Percentiles rank a stretch among this genome's conserved stretches.
phyloP scores from a whole-genome alignment of 1,140 invertebrate species.

The Gonatopus flavifemur region DNA sequence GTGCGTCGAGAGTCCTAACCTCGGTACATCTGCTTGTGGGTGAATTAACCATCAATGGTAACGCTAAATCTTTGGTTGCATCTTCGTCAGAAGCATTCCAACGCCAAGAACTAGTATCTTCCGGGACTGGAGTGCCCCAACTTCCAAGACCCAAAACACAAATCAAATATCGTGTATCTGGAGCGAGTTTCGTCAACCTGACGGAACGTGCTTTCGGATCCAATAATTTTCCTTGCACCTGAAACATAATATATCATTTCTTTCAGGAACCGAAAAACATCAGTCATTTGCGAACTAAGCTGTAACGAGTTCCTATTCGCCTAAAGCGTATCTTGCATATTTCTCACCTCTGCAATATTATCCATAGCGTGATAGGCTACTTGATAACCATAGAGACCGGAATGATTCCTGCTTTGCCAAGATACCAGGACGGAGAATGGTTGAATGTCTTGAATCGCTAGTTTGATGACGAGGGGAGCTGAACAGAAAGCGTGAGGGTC shows the following conservation, averaged over 20 bases:
- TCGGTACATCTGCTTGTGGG: slow-evolving; percentile 75
- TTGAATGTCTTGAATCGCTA: slow-evolving; percentile 85
- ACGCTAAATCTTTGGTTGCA: slow-evolving; percentile 58
- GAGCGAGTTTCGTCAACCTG: slow-evolving; percentile 70
- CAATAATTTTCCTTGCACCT: slow-evolving; percentile 62
- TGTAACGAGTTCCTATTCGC: too few relatives aligned
- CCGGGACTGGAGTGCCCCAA: slow-evolving; percentile 58
- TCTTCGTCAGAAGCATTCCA: slow-evolving; percentile 59
- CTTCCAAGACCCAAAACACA: slow-evolving; percentile 84
- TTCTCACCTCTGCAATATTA: slow-evolving; percentile 59
- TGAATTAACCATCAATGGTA: slow-evolving; percentile 71
- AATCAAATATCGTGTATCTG: slow-evolving; percentile 80
- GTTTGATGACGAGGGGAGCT: slow-evolving; percentile 74
- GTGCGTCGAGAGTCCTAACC: slow-evolving; percentile 73
- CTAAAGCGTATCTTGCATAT: too few relatives aligned
- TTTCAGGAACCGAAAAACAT: too few relatives aligned
- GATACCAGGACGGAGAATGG: slow-evolving; percentile 82
- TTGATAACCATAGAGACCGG: slow-evolving; percentile 81
- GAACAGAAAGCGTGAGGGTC: slow-evolving; percentile 81
- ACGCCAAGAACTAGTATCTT: slow-evolving; percentile 45
- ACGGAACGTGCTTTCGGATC: slow-evolving; percentile 72
- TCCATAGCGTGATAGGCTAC: slow-evolving; percentile 76
- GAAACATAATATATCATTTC: too few relatives aligned
- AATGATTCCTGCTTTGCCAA: slow-evolving; percentile 88
- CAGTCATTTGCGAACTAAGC: too few relatives aligned